These are phyloP conservation scores for Yponomeuta plumbellus DNA, from an alignment of 2,888 invertebrate genomes.

Conservation along the genomic window DNA sequence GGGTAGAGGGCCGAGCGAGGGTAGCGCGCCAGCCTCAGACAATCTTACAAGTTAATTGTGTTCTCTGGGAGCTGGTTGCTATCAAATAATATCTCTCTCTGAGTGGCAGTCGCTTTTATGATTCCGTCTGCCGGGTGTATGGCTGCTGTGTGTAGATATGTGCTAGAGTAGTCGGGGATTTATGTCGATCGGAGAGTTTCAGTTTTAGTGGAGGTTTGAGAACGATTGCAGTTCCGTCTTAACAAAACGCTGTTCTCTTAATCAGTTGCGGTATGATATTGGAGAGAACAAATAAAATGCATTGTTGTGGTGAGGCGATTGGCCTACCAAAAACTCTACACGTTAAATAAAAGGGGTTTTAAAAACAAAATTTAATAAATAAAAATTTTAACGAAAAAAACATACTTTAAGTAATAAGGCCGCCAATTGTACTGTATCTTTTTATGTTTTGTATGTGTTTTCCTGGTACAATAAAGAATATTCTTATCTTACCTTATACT, in stretches of 20 bases:
- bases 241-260: background rate
- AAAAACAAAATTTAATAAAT: too few species aligned
- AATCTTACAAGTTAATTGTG: conserved; percentile 77
- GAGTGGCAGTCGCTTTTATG: conserved; percentile 26
- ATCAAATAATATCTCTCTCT: conserved; percentile 70
- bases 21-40: conserved; percentile 73
- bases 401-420: too few species aligned
- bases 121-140: conserved; percentile 6
- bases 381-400: too few species aligned
- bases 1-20: conserved; percentile 68
- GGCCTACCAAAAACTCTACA: too few species aligned
- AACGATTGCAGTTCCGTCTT: background rate
- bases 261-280: too few species aligned
- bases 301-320: too few species aligned
- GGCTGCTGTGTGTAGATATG: conserved; percentile 1
- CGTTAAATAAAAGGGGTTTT: too few species aligned
- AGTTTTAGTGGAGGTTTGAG: background rate
- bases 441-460: too few species aligned
- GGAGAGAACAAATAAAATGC: too few species aligned
- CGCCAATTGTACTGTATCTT: too few species aligned
- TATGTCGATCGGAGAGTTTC: background rate
- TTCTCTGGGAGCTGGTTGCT: conserved; percentile 69
- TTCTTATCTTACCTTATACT: too few species aligned
- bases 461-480: too few species aligned
- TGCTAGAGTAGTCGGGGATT: background rate